Conservation (phyloP, 2,797 vertebrate genomes). For the Chloroceryle inda region DNA sequence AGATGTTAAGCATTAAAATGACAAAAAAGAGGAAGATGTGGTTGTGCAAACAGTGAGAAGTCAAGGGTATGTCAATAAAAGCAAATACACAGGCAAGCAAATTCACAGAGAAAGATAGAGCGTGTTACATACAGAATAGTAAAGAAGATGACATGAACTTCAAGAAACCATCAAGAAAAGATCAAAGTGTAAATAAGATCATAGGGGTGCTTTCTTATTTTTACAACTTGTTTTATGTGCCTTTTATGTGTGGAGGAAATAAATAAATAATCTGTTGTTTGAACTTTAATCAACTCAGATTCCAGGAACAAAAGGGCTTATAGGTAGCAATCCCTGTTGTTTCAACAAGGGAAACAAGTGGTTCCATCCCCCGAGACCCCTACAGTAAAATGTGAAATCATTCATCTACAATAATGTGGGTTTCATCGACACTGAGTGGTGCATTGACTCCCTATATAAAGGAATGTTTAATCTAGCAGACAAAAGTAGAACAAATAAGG, state of each 20-base stretch:
- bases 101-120: background rate
- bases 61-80: background rate
- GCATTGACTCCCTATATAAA: background rate
- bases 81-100: background rate
- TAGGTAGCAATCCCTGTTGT: slow-evolving; percentile 32
- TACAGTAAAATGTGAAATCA: background rate
- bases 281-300: slow-evolving; percentile 67
- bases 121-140: background rate
- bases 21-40: background rate
- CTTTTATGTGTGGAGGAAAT: slow-evolving; percentile 66
- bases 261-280: slow-evolving; percentile 68
- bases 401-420: background rate
- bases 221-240: slow-evolving; percentile 54
- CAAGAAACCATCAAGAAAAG: slow-evolving; percentile 37
- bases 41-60: background rate
- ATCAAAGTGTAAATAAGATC: slow-evolving; percentile 69
- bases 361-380: background rate
- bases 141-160: slow-evolving; percentile 39
- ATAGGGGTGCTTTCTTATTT: slow-evolving; percentile 31
- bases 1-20: background rate
- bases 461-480: slow-evolving; percentile 33
- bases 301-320: slow-evolving; percentile 44
- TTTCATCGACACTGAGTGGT: background rate
- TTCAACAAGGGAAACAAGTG: slow-evolving; percentile 21
- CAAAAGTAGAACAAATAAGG: slow-evolving; percentile 1